Evolutionary conservation across 2,888 invertebrate genomes (phyloP), one percentile per base, ranked within the genome.

Genomic region (Therioaphis trifolii): DNA sequence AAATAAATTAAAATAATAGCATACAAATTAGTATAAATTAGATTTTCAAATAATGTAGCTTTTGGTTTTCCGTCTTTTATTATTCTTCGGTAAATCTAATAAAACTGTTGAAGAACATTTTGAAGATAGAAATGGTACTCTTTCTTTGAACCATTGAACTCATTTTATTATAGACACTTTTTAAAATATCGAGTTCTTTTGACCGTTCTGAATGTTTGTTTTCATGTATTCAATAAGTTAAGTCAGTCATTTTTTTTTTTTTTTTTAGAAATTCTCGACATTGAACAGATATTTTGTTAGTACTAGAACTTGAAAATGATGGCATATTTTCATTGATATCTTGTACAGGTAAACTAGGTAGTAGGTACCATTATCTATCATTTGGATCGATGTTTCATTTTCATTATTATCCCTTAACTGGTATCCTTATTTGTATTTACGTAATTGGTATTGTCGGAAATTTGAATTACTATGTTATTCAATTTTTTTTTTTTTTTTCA

Each of bases 171-270:
- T 58, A 21, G 0, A 58, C 9, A 58, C 21, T 58, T 21, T 58
- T 58, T 58, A 58, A 58, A 58, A 12, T 24, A 43, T 43, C 43
- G 4, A 43, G 43, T 43, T 43, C 43, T 43, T 43, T 43, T 43
- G 43, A 43, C 43, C 58, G 21, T 58, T 24, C 58, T 58, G 12
- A 21, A 58, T 58, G 11, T 58, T 55, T 5, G n/a, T 58, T 24
- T 58, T 58, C 58, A 12, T 58, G 21, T 58, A 24, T 58, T 9
- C 7, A 21, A 21, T 58, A 58, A 24, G n/a, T 58, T 58, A 58
- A 58, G n/a, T 58, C 24, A 24, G 24, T 58, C 24, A 58, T 58
- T 58, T 58, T 58, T n/a, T n/a, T n/a, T n/a, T n/a, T n/a, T n/a
- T n/a, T n/a, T 24, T 11, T 58, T 2, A 58, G 58, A 9, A 58